phyloP scores from a whole-genome alignment of 2,797 vertebrate genomes.

The Denticeps clupeoides region DNA sequence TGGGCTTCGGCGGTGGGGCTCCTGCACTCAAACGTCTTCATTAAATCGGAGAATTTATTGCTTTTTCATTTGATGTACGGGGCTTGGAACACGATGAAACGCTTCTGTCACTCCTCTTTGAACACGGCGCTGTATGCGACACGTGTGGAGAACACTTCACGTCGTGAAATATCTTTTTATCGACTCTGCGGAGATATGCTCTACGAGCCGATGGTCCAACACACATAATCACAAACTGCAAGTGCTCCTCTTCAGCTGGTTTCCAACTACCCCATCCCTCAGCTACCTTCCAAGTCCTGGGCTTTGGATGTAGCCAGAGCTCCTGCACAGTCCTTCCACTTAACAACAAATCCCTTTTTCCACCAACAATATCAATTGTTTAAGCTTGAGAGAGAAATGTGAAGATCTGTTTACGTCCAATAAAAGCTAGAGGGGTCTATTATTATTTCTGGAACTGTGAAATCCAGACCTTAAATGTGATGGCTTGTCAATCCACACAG shows the following conservation, averaged over 20 bases:
- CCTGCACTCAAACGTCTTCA: slow-evolving; percentile 55
- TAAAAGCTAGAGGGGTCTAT: slow-evolving; percentile 1
- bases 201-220: not conserved
- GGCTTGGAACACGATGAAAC: slow-evolving; percentile 66
- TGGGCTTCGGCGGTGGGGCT: slow-evolving; percentile 58
- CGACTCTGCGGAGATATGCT: slow-evolving; percentile 33
- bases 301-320: too few species aligned
- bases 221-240: slow-evolving; percentile 9
- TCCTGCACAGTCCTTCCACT: too few species aligned
- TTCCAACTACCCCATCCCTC: too few species aligned
- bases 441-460: not conserved
- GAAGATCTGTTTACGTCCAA: not conserved
- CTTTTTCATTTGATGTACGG: slow-evolving; percentile 61
- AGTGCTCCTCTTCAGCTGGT: too few species aligned
- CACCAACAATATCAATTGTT: too few species aligned
- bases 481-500: not conserved
- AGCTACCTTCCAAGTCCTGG: too few species aligned
- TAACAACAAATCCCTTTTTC: too few species aligned
- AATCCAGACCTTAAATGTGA: not conserved
- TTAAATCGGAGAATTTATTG: slow-evolving; percentile 33
- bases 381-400: not conserved
- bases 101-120: slow-evolving; percentile 33
- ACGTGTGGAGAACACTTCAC: slow-evolving; percentile 15
- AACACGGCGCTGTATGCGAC: slow-evolving; percentile 21
- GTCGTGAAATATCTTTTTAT: slow-evolving; percentile 32